Evolutionary conservation across 1,140 invertebrate genomes (phyloP).

Genomic region (Triops cancriformis): DNA sequence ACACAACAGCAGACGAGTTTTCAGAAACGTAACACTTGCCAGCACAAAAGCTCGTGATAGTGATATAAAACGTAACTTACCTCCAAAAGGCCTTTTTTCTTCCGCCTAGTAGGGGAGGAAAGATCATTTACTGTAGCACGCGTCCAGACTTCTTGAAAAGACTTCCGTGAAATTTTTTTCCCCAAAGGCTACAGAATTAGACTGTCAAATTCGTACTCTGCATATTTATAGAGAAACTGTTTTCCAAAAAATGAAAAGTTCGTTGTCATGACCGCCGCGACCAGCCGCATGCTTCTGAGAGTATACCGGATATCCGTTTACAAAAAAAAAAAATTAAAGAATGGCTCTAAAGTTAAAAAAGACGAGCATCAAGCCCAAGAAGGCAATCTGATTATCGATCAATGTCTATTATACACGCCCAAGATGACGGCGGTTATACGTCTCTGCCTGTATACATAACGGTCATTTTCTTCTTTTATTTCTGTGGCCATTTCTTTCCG

Average conservation of each 20-base stretch:
- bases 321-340: not conserved
- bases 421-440: conserved; percentile 8
- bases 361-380: not conserved
- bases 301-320: not conserved
- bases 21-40: too few relatives aligned
- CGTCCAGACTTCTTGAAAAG: not conserved
- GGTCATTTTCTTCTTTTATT: not conserved
- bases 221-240: too few relatives aligned
- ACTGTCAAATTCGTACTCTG: not conserved
- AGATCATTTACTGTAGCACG: not conserved
- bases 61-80: not conserved
- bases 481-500: not conserved
- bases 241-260: not conserved
- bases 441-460: not conserved
- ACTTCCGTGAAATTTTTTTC: not conserved
- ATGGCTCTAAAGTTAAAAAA: not conserved
- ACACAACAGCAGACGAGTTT: too few relatives aligned
- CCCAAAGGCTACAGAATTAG: not conserved
- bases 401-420: not conserved
- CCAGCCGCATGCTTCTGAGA: not conserved
- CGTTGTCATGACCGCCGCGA: conserved; percentile 11
- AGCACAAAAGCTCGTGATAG: not conserved
- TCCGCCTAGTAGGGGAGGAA: not conserved
- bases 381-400: conserved; percentile 10
- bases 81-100: not conserved